phyloP scores from a whole-genome alignment of 1,140 invertebrate species.

The Choristoneura fumiferana region DNA sequence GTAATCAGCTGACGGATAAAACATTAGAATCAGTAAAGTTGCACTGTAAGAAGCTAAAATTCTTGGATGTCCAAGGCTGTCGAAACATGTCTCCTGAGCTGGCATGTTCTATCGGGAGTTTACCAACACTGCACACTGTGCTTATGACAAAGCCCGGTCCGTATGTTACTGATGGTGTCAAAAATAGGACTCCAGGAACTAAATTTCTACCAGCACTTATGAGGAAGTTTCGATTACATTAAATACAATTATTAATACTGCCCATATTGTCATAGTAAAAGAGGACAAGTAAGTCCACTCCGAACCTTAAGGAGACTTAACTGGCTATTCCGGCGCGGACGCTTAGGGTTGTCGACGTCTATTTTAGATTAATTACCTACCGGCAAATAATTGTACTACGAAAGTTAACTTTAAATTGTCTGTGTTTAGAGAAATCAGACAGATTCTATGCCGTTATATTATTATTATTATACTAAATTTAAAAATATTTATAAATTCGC shows the following conservation, averaged over 20 bases:
- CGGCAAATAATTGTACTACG: no score
- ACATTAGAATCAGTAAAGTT: conserved; percentile 79
- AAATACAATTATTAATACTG: conserved; percentile 16
- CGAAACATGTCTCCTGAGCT: conserved; percentile 78
- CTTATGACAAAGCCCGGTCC: conserved; percentile 69
- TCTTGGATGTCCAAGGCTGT: conserved; percentile 81
- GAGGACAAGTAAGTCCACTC: no score
- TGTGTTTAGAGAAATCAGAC: no score
- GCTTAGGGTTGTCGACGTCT: no score
- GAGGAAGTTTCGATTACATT: conserved; percentile 62
- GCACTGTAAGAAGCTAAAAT: conserved; percentile 79
- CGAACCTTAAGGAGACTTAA: no score
- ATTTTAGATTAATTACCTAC: no score
- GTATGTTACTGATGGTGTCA: conserved; percentile 63
- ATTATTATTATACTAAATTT: no score
- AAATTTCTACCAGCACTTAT: conserved; percentile 60
- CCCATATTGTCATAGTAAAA: no score
- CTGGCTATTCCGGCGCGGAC: no score
- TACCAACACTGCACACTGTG: conserved; percentile 74
- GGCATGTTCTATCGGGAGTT: conserved; percentile 68
- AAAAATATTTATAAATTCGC: no score
- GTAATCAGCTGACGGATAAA: conserved; percentile 83
- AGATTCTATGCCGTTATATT: no score
- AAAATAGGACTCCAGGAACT: conserved; percentile 58
- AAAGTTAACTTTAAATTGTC: no score